Conservation (phyloP, 2,113 vertebrate species). For the Clarias magur region DNA sequence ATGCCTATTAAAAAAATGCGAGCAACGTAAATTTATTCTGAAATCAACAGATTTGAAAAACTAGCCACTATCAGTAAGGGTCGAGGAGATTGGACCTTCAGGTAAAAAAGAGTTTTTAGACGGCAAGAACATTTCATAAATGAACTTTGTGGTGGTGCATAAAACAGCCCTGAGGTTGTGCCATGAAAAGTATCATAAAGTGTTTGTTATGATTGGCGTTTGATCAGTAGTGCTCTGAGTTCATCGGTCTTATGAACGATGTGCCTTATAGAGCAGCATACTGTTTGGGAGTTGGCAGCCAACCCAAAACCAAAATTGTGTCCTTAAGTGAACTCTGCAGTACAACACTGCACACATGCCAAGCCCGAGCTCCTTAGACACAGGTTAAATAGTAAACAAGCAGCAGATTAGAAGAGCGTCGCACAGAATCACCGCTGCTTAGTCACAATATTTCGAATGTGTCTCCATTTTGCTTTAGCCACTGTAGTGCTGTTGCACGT, state of each 20-base stretch:
- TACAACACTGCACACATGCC: slow-evolving; percentile 67
- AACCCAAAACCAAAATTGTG: slow-evolving; percentile 73
- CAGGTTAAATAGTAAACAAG: slow-evolving; percentile 70
- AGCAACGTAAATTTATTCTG: background rate
- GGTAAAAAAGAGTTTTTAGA: slow-evolving; percentile 26
- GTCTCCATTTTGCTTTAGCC: background rate
- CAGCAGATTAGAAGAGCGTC: slow-evolving; percentile 46
- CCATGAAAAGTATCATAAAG: slow-evolving; percentile 63
- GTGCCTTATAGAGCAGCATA: slow-evolving; percentile 68
- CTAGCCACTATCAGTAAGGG: background rate
- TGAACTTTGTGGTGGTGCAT: slow-evolving; percentile 46
- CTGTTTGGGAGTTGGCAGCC: slow-evolving; percentile 76
- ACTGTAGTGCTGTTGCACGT: background rate
- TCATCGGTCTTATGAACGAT: slow-evolving; percentile 67
- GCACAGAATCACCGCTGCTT: background rate
- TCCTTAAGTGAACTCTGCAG: slow-evolving; percentile 75
- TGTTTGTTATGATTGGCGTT: slow-evolving; percentile 69
- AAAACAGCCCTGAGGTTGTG: slow-evolving; percentile 48
- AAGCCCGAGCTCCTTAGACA: slow-evolving; percentile 69
- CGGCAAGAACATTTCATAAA: slow-evolving; percentile 43
- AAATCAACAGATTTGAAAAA: background rate
- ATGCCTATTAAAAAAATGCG: background rate
- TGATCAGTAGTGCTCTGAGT: slow-evolving; percentile 68
- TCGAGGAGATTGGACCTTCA: slow-evolving; percentile 15
- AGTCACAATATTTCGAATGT: background rate